Conservation (phyloP, 2,113 vertebrate species). For the Halichoeres trimaculatus region DNA sequence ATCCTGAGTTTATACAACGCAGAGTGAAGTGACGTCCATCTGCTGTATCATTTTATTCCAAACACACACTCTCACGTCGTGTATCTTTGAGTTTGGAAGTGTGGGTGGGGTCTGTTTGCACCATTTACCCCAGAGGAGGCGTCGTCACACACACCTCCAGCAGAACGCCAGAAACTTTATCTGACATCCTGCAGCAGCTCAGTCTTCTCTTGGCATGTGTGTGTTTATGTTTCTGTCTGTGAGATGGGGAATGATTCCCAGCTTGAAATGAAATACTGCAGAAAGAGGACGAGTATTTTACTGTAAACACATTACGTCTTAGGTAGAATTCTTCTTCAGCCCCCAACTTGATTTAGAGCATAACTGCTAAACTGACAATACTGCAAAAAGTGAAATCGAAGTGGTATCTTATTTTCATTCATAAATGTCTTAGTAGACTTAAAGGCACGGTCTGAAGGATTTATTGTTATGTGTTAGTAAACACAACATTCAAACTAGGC, state of each 20-base stretch:
- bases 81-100: not conserved
- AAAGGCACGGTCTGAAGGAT: no score
- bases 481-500: no score
- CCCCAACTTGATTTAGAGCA: no score
- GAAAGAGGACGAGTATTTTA: not conserved
- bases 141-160: conserved; percentile 10
- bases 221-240: not conserved
- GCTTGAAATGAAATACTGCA: not conserved
- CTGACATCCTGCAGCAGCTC: conserved; percentile 53
- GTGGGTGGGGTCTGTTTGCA: not conserved
- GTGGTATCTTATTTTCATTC: not conserved
- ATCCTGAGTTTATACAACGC: no score
- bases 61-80: not conserved
- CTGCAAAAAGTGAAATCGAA: not conserved
- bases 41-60: no score
- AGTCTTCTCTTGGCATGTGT: not conserved
- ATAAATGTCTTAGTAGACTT: not conserved
- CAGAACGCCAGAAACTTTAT: conserved; percentile 38
- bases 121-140: no score
- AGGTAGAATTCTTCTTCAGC: no score
- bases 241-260: not conserved
- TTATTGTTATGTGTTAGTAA: no score
- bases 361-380: no score
- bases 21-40: no score
- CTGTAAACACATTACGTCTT: not conserved